Base-by-base conservation (phyloP, 53 echinoderm and acorn worm species). In the Astropecten irregularis region DNA sequence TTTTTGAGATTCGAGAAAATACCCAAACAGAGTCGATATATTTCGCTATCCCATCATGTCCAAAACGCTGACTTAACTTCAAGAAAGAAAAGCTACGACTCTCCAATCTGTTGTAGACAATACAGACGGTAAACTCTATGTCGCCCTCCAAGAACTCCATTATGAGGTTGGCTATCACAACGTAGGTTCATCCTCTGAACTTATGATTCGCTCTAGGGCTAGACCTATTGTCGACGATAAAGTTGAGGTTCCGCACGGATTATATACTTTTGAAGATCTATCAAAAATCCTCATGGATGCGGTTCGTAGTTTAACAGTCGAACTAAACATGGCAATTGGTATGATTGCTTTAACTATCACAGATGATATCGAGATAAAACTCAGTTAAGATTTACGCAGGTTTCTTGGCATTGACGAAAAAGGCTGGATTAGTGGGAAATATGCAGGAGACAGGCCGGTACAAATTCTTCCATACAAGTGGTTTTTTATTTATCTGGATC, bases 41-140 rank as follows among this genome's bases (percentile, higher is more conserved):
- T n/a, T n/a, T n/a, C n/a, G n/a, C n/a, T 25, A 14, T 46, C 8
- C 14, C 6, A 58, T 4, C 28, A 27, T 58, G 59, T 58, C 9
- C 14, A 25, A 26, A 3, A 58, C 59, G 4, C 14, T 58, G 59
- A 58, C 59, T 29, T 29, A 58, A 14, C 26, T 58, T 58, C 59
- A 58, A 58, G 28, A 58, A 26, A 14, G 27, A 58, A 29, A 27
- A 58, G 27, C 59, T 2, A 23, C 59, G 3, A 4, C 18, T 25
- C 27, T 68, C 68, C 68, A 68, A 15, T 22, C 68, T 23, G 68
- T 26, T 3, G 9, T 68, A 68, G 68, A 68, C 47, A 47, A 68
- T 25, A 44, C 44, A 22, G 18, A 13, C 22, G 47, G 44, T 9
- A 68, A 42, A 20, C 36, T n/a, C n/a, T n/a, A n/a, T n/a, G n/a